phyloP scores from a whole-genome alignment of 2,113 vertebrate species.

The Turdus rufiventris region DNA sequence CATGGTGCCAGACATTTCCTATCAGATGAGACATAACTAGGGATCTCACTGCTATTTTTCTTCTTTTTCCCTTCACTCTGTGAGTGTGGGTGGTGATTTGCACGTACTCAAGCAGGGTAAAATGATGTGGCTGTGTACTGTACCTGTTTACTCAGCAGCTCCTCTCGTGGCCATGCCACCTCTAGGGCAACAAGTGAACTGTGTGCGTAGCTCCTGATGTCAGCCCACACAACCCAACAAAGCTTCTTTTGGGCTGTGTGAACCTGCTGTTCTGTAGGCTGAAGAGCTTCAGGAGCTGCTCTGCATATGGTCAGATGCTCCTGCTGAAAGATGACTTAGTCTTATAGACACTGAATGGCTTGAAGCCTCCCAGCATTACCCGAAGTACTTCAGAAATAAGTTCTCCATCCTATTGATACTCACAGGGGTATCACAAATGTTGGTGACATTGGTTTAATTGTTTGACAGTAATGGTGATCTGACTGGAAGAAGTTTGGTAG shows the following conservation, averaged over 20 bases:
- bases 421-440: background rate
- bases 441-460: background rate
- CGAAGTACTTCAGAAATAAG: background rate
- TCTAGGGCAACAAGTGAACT: background rate
- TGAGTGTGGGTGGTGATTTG: background rate
- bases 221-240: background rate
- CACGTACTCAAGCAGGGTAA: background rate
- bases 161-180: background rate
- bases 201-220: background rate
- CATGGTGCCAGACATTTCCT: background rate
- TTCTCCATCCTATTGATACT: background rate
- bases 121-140: accelerated
- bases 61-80: background rate
- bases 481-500: background rate
- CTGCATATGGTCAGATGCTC: background rate
- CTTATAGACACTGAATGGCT: background rate
- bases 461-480: background rate
- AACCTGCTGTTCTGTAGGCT: background rate
- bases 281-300: background rate
- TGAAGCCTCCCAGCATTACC: background rate
- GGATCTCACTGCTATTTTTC: background rate
- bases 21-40: background rate
- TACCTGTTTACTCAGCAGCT: background rate
- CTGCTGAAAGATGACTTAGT: background rate
- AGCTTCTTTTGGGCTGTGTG: background rate